Percentiles rank a stretch among this genome's conserved stretches.
Evolutionary conservation across 2,797 vertebrate genomes (phyloP).

Genomic region (Peromyscus nudipes): DNA sequence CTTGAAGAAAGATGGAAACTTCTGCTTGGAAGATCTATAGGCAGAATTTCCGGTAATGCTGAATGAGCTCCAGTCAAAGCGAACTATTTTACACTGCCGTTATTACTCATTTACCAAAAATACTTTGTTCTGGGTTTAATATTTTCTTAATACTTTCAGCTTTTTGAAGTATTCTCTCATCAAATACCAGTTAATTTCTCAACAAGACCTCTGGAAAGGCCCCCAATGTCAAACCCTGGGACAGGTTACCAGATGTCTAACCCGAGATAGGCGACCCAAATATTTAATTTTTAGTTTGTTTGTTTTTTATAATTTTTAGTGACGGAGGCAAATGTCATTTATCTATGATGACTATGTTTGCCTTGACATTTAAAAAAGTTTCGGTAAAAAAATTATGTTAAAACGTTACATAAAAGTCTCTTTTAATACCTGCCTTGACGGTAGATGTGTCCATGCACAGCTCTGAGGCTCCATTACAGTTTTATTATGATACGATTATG

Average conservation of each 20-base stretch:
- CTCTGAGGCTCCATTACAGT: slow-evolving; percentile 17
- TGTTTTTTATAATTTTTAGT: background rate
- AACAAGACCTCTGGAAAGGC: background rate
- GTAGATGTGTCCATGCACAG: background rate
- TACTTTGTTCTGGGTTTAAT: slow-evolving; percentile 80
- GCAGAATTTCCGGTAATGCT: slow-evolving; percentile 82
- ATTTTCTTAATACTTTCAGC: slow-evolving; percentile 78
- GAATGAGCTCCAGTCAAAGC: slow-evolving; percentile 80
- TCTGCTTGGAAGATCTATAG: slow-evolving; percentile 81
- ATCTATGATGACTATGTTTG: slow-evolving; percentile 19
- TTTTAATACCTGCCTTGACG: slow-evolving; percentile 37
- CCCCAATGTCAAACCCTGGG: background rate
- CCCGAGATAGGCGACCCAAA: background rate
- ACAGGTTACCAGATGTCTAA: background rate
- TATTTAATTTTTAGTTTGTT: background rate
- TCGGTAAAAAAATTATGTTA: slow-evolving; percentile 46
- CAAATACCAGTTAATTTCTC: background rate
- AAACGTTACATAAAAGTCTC: slow-evolving; percentile 51
- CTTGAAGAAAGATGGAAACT: slow-evolving; percentile 82
- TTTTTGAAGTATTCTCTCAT: slow-evolving; percentile 61
- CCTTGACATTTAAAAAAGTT: slow-evolving; percentile 46
- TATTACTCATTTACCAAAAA: slow-evolving; percentile 85
- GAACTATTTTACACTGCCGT: slow-evolving; percentile 76
- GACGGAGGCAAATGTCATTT: background rate
- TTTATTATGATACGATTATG: slow-evolving; percentile 65